A percentile compares a stretch with the other conserved stretches of the same genome.
These are phyloP conservation scores for Mellilla xanthometata DNA, from an alignment of 2,888 invertebrate genomes.

Conservation along the genomic window DNA sequence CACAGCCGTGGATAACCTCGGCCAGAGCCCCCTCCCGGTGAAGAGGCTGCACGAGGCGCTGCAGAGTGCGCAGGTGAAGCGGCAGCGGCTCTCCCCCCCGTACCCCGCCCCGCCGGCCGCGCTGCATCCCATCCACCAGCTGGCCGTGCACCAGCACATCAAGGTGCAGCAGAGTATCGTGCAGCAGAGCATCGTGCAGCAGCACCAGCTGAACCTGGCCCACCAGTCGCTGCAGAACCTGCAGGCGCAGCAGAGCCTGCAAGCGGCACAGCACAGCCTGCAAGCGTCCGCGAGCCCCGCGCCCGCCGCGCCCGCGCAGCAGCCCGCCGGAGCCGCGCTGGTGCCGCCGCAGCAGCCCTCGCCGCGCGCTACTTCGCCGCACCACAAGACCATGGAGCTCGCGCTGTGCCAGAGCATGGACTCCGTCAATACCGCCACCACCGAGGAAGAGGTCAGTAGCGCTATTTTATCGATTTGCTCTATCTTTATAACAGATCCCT, in stretches of 20 bases:
- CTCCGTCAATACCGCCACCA: conserved; percentile 96
- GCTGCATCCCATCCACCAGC: conserved; percentile 73
- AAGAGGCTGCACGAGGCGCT: conserved; percentile 84
- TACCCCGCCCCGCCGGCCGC: conserved; percentile 78
- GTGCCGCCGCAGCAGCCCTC: conserved; percentile 75
- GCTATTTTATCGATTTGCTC: neutral
- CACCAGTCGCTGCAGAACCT: conserved; percentile 72
- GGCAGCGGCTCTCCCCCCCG: conserved; percentile 83
- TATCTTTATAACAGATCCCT: conserved; percentile 14
- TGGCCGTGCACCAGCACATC: conserved; percentile 75
- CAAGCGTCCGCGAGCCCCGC: conserved; percentile 60
- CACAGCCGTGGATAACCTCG: conserved; percentile 82
- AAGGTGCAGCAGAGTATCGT: conserved; percentile 77
- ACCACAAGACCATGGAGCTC: conserved; percentile 82
- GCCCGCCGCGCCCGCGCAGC: conserved; percentile 67
- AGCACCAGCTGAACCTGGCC: conserved; percentile 74
- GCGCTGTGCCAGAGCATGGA: conserved; percentile 98
- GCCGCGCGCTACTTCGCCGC: conserved; percentile 66
- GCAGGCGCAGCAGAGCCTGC: conserved; percentile 62
- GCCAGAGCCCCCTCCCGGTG: conserved; percentile 80
- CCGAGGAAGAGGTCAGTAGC: conserved; percentile 96
- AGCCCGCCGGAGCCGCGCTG: conserved; percentile 69
- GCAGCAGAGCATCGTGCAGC: conserved; percentile 77
- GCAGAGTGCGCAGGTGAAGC: conserved; percentile 83
- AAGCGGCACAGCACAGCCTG: conserved; percentile 52